Conservation (phyloP, 2,888 invertebrate genomes). For the Glyphotaelius pellucidus region DNA sequence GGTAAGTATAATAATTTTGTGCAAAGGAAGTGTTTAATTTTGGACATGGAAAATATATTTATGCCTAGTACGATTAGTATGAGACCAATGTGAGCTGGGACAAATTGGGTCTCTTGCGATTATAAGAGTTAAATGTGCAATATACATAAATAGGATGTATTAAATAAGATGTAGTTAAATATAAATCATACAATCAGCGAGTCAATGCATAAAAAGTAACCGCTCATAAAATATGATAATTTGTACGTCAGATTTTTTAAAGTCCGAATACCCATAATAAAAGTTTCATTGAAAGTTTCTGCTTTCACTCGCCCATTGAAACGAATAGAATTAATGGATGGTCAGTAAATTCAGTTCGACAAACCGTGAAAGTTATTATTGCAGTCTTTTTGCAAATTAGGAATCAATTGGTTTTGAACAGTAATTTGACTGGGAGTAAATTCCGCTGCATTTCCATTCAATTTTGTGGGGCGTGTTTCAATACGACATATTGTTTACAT, state of each 20-base stretch:
- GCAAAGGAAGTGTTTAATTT: no score
- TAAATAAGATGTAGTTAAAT: no score
- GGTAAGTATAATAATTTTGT: no score
- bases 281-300: not conserved
- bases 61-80: no score
- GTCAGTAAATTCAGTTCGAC: slow-evolving; percentile 4
- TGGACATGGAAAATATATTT: no score
- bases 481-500: slow-evolving; percentile 49
- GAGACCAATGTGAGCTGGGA: no score
- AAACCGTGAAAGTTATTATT: slow-evolving; percentile 7
- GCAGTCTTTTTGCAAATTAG: slow-evolving; percentile 4
- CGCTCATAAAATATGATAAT: no score
- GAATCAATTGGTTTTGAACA: slow-evolving; percentile 23
- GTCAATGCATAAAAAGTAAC: no score
- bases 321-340: not conserved
- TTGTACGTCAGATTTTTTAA: not conserved
- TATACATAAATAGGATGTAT: no score
- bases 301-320: not conserved
- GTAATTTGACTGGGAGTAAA: slow-evolving; percentile 18
- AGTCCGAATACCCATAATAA: not conserved
- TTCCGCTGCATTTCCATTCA: not conserved
- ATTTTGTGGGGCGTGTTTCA: slow-evolving; percentile 30
- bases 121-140: no score
- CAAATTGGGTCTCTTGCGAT: no score
- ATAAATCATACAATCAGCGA: no score